Evolutionary conservation across 2,113 vertebrate species (phyloP).

Genomic region (Chaetodon auriga): DNA sequence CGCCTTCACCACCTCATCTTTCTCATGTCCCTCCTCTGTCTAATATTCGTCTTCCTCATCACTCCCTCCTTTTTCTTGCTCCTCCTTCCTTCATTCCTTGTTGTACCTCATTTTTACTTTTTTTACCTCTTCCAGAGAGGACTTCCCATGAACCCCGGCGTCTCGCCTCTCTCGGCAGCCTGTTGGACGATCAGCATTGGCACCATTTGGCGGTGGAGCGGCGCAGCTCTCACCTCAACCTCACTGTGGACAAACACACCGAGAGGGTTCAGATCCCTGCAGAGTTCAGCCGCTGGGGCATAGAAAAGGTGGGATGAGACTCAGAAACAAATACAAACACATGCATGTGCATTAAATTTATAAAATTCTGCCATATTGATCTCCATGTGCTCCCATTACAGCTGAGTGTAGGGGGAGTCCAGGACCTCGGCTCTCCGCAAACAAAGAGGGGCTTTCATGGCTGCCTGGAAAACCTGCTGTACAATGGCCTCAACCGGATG

Average conservation of each 20-base stretch:
- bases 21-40: background rate
- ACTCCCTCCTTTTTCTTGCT: background rate
- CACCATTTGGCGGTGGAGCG: slow-evolving; percentile 89
- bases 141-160: slow-evolving; percentile 72
- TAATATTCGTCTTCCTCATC: background rate
- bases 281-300: slow-evolving; percentile 86
- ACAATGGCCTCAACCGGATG: slow-evolving; percentile 90
- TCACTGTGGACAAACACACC: slow-evolving; percentile 93
- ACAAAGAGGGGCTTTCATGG: slow-evolving; percentile 88
- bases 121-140: slow-evolving; percentile 80
- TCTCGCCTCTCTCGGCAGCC: slow-evolving; percentile 88
- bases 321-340: background rate
- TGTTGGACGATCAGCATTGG: slow-evolving; percentile 98
- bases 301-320: slow-evolving; percentile 87
- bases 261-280: slow-evolving; percentile 86
- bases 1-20: background rate
- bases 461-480: slow-evolving; percentile 94
- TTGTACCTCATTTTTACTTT: no score
- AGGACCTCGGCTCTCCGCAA: slow-evolving; percentile 82
- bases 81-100: background rate
- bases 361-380: no score
- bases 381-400: slow-evolving; percentile 58
- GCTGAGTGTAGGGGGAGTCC: slow-evolving; percentile 92
- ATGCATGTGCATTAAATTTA: background rate
- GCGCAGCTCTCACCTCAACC: slow-evolving; percentile 88